phyloP scores from a whole-genome alignment of 2,888 invertebrate species.

The Gisinianus flammeolus region DNA sequence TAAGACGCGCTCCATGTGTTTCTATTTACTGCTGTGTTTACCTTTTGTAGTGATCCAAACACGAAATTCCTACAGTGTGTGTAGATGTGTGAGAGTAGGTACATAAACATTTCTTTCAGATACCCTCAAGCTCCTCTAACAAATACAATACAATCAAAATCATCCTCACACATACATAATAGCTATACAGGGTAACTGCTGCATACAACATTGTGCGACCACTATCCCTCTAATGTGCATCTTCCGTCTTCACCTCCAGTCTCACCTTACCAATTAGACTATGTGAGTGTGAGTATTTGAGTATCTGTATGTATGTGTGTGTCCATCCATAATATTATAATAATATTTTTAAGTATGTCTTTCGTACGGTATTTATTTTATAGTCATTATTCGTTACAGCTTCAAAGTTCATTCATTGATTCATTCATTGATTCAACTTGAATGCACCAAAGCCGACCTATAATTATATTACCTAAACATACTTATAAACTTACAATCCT shows the following conservation, averaged over 20 bases:
- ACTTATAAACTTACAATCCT: not conserved
- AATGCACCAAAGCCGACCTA: not conserved
- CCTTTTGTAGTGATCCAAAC: conserved; percentile 19
- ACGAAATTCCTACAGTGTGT: not conserved
- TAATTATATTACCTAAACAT: no score
- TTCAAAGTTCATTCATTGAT: not conserved
- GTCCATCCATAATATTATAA: not conserved
- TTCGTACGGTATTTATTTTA: not conserved
- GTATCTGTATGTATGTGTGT: not conserved
- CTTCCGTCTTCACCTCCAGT: not conserved
- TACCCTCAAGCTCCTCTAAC: not conserved
- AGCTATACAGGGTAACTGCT: not conserved
- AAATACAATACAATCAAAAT: not conserved
- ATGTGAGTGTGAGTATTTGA: not conserved
- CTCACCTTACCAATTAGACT: not conserved
- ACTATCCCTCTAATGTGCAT: not conserved
- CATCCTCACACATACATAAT: not conserved
- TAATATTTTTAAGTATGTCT: not conserved
- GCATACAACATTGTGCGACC: not conserved
- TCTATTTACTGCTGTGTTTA: conserved; percentile 18
- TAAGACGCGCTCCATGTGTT: not conserved
- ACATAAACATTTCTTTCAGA: no score
- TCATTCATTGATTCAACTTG: not conserved
- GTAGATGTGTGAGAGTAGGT: not conserved
- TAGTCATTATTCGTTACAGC: not conserved